A percentile compares a stretch with the other conserved stretches of the same genome.
phyloP scores from a whole-genome alignment of 2,888 invertebrate genomes.

The Phlogophora meticulosa region DNA sequence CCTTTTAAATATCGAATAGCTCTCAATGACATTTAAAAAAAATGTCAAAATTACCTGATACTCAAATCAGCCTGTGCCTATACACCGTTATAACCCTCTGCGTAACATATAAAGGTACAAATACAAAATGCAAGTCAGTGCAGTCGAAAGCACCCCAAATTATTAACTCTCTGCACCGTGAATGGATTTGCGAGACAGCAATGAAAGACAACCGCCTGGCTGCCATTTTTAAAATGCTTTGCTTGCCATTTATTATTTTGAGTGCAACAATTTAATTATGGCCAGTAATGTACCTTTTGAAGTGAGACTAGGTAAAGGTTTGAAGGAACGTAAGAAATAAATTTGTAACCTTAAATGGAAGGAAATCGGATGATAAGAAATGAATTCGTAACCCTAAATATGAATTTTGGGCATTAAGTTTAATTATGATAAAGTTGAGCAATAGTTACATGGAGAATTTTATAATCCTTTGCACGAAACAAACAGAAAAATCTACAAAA shows the following conservation, averaged over 20 bases:
- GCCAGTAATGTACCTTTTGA: conserved; percentile 31
- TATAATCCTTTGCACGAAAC: background rate
- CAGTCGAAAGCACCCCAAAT: conserved; percentile 65
- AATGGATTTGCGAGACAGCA: conserved; percentile 76
- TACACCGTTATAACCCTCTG: conserved; percentile 19
- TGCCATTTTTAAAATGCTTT: conserved; percentile 48
- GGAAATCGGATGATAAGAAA: background rate
- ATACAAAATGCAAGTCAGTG: conserved; percentile 49
- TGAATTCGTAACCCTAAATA: too few species aligned
- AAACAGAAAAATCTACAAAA: background rate
- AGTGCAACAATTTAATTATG: conserved; percentile 59
- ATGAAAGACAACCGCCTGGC: conserved; percentile 70
- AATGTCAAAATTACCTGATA: background rate
- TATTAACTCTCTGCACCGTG: conserved; percentile 71
- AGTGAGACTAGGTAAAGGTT: conserved; percentile 18
- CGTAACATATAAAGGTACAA: conserved; percentile 10
- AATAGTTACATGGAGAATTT: background rate
- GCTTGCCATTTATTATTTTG: conserved; percentile 56
- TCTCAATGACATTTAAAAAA: background rate
- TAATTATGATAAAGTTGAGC: background rate
- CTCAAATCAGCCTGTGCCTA: background rate
- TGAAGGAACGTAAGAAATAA: too few species aligned
- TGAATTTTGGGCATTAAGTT: background rate
- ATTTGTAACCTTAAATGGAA: too few species aligned
- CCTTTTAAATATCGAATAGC: background rate